Percentiles rank a stretch among this genome's conserved stretches.
These are phyloP conservation scores for Nycteola revayana DNA, from an alignment of 2,888 invertebrate genomes.

Conservation along the genomic window DNA sequence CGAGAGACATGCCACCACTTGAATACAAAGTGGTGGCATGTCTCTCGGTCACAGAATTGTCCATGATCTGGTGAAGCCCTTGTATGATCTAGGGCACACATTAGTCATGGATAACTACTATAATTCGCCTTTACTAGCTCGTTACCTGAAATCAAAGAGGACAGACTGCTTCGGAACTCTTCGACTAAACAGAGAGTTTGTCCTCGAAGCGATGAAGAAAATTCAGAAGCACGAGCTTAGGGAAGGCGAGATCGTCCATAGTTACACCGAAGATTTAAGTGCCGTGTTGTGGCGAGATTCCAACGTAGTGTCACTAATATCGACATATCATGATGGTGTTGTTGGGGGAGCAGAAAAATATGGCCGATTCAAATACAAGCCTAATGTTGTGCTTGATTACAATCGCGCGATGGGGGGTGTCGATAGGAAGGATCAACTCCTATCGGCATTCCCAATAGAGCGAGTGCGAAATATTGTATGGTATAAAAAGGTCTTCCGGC, in stretches of 20 bases:
- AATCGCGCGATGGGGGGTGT: conserved; percentile 6
- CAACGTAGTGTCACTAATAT: conserved; percentile 4
- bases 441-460: conserved; percentile 6
- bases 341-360: conserved; percentile 6
- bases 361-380: conserved; percentile 4
- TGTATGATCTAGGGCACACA: conserved; percentile 2
- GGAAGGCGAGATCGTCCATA: conserved; percentile 3
- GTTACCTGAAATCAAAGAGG: conserved; percentile 1
- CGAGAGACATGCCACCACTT: conserved; percentile 1
- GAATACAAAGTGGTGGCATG: not conserved
- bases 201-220: conserved; percentile 4
- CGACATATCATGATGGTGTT: conserved; percentile 3
- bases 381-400: conserved; percentile 6
- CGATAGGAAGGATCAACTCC: conserved; percentile 6
- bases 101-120: conserved; percentile 10
- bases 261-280: conserved; percentile 2
- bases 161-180: conserved; percentile 9
- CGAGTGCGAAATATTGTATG: conserved; percentile 2
- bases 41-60: conserved; percentile 3
- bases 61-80: conserved; percentile 1
- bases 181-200: conserved; percentile 4
- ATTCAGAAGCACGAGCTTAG: conserved; percentile 1
- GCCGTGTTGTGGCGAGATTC: conserved; percentile 5
- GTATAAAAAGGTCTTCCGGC: conserved; percentile 7
- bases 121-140: conserved; percentile 3